phyloP scores from a whole-genome alignment of 2,113 vertebrate genomes.

The Bambusicola thoracicus region DNA sequence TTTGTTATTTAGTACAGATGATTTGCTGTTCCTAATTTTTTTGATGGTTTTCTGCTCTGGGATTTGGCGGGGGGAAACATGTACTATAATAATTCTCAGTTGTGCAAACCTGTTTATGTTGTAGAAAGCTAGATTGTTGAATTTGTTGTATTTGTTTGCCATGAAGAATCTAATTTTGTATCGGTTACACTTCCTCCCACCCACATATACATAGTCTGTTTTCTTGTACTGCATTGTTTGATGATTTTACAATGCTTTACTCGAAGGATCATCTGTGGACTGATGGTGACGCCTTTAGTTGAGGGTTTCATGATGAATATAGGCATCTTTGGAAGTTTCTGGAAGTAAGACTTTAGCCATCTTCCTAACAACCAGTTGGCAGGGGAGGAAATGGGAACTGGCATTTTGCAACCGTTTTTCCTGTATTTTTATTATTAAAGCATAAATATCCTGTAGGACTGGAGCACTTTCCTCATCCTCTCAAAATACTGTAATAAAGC shows the following conservation, averaged over 20 bases:
- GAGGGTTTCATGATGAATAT: background rate
- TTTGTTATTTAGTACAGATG: background rate
- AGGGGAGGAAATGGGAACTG: background rate
- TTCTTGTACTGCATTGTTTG: background rate
- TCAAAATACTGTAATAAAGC: background rate
- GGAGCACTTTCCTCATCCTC: background rate
- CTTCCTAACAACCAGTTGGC: background rate
- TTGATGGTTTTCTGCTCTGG: background rate
- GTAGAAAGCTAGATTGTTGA: background rate
- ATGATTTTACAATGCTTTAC: background rate
- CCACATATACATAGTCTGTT: background rate
- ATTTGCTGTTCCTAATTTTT: constrained; percentile 12
- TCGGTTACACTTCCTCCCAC: background rate
- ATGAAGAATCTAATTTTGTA: constrained; percentile 28
- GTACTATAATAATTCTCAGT: background rate
- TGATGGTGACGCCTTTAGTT: background rate
- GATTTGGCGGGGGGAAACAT: background rate
- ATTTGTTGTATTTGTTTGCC: constrained; percentile 6
- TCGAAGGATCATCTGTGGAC: background rate
- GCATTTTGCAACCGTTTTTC: background rate
- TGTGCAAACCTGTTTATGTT: background rate
- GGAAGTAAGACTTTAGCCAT: constrained; percentile 4
- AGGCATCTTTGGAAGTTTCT: constrained; percentile 10
- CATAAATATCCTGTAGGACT: background rate
- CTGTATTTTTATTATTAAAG: background rate